Evolutionary conservation across 2,888 invertebrate genomes (phyloP).

Genomic region (Agriopis marginaria): DNA sequence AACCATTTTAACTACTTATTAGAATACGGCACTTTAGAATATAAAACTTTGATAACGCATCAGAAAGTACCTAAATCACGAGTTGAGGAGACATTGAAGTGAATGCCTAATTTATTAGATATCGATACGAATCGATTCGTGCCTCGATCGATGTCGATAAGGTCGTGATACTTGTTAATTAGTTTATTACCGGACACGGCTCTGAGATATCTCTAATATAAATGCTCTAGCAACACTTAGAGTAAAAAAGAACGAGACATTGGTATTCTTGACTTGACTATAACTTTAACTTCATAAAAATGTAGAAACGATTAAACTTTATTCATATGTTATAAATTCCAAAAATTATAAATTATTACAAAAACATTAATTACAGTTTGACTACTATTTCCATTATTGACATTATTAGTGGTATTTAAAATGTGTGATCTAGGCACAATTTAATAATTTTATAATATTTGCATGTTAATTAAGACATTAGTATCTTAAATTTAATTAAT

Average conservation of each 20-base stretch:
- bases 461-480: too few species aligned
- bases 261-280: too few species aligned
- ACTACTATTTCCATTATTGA: too few species aligned
- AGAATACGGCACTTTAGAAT: background rate
- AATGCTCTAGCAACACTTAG: background rate
- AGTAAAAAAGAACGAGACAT: background rate
- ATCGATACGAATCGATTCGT: slow-evolving; percentile 29
- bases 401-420: too few species aligned
- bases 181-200: slow-evolving; percentile 22
- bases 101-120: slow-evolving; percentile 37
- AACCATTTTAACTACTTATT: background rate
- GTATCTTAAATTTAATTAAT: too few species aligned
- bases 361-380: too few species aligned
- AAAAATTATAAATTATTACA: too few species aligned
- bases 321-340: too few species aligned
- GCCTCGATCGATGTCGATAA: slow-evolving; percentile 28
- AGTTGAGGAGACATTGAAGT: slow-evolving; percentile 24
- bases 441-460: too few species aligned
- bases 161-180: slow-evolving; percentile 23
- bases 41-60: slow-evolving; percentile 22
- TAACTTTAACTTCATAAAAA: too few species aligned
- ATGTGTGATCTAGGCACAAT: too few species aligned
- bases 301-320: too few species aligned
- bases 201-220: background rate
- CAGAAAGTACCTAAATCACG: slow-evolving; percentile 33